Percentiles rank a stretch among this genome's conserved stretches.
These are phyloP conservation scores for Neoniphon sammara DNA, from an alignment of 2,797 vertebrate genomes.

Conservation along the genomic window DNA sequence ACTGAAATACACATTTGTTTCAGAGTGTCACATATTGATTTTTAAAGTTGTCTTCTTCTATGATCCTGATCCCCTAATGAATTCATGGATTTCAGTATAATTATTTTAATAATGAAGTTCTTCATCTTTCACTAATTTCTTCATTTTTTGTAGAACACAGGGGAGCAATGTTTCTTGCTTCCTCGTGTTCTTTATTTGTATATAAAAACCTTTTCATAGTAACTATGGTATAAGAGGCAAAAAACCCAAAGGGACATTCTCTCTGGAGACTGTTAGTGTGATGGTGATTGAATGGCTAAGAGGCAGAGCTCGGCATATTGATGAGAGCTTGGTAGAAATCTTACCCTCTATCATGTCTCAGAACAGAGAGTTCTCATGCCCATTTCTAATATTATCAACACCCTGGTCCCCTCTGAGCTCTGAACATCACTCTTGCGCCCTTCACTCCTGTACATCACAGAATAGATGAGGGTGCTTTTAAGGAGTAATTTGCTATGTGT, in stretches of 20 bases:
- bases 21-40: too few relatives aligned
- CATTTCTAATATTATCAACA: constrained; percentile 62
- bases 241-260: constrained; percentile 40
- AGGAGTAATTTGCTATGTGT: constrained; percentile 63
- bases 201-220: constrained; percentile 11
- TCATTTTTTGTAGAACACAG: background rate
- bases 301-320: constrained; percentile 50
- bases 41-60: too few relatives aligned
- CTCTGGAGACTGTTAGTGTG: constrained; percentile 30
- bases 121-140: background rate
- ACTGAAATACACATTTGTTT: too few relatives aligned
- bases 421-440: constrained; percentile 63
- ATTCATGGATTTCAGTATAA: background rate
- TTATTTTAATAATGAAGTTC: too few relatives aligned
- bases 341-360: constrained; percentile 60
- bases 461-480: constrained; percentile 71
- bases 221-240: constrained; percentile 46
- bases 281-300: constrained; percentile 56
- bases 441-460: constrained; percentile 60
- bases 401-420: constrained; percentile 43
- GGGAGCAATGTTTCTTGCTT: constrained; percentile 1
- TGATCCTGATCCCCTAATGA: too few relatives aligned
- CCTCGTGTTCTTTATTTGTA: background rate
- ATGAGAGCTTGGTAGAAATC: constrained; percentile 55
- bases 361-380: constrained; percentile 63